Conservation (phyloP, 1,140 invertebrate species). For the Neodiprion lecontei region DNA sequence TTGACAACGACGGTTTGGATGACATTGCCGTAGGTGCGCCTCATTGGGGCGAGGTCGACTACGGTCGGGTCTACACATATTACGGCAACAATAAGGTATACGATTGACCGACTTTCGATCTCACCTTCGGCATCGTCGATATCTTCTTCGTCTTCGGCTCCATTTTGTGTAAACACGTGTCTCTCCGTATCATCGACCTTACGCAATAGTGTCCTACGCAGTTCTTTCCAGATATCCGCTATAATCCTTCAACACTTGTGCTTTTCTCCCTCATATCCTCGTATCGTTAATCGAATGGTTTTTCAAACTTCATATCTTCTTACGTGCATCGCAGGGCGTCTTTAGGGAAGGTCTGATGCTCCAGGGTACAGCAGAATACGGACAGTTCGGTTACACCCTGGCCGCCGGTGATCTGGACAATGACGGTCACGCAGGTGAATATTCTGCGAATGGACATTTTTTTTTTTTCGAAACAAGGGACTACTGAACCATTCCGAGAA, state of each 20-base stretch:
- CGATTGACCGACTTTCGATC: too few relatives aligned
- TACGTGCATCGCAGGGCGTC: conserved; percentile 27
- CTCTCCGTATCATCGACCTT: too few relatives aligned
- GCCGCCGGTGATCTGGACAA: conserved; percentile 70
- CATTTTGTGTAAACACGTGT: not conserved
- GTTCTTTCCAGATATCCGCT: not conserved
- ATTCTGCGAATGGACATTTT: not conserved
- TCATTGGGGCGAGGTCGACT: conserved; percentile 57
- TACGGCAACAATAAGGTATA: conserved; percentile 45
- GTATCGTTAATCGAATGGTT: not conserved
- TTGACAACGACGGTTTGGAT: conserved; percentile 74
- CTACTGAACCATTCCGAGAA: not conserved
- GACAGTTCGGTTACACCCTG: conserved; percentile 69
- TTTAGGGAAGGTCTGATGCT: conserved; percentile 56
- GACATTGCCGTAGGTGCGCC: conserved; percentile 84
- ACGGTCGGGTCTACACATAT: conserved; percentile 69
- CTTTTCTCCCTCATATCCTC: too few relatives aligned
- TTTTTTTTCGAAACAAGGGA: not conserved
- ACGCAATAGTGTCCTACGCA: not conserved
- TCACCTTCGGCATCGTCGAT: not conserved
- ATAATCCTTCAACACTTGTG: not conserved
- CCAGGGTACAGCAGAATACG: conserved; percentile 55
- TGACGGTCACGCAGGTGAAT: conserved; percentile 65
- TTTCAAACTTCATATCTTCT: conserved; percentile 15
- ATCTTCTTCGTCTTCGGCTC: not conserved